Evolutionary conservation across 1,140 invertebrate genomes (phyloP).

Genomic region (Leptinotarsa texana): DNA sequence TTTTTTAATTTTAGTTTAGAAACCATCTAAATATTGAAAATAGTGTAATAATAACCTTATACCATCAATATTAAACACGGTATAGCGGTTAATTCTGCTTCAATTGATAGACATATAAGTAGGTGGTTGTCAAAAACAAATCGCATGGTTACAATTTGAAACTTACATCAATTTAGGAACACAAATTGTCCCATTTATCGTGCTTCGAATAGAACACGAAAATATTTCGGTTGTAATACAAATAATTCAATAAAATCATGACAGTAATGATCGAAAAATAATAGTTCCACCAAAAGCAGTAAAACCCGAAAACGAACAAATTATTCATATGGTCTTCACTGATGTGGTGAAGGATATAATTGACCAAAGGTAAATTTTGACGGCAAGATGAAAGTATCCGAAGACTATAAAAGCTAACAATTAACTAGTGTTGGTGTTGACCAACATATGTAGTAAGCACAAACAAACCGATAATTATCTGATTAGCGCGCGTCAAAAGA

Average conservation of each 20-base stretch:
- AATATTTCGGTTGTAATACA: background rate
- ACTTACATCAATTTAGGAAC: background rate
- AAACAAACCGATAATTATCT: conserved; percentile 1
- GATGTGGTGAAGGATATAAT: too few relatives aligned
- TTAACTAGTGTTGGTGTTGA: conserved; percentile 6
- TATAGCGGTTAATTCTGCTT: too few relatives aligned
- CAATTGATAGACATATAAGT: too few relatives aligned
- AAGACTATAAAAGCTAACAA: background rate
- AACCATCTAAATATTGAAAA: too few relatives aligned
- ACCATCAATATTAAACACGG: too few relatives aligned
- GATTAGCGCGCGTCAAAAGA: conserved; percentile 4
- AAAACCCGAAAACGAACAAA: background rate
- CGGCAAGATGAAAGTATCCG: background rate
- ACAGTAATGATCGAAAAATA: conserved; percentile 3
- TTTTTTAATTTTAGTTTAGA: too few relatives aligned
- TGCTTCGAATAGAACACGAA: background rate
- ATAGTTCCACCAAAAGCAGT: background rate
- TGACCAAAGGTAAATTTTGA: background rate
- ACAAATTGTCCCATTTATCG: background rate
- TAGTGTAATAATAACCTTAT: too few relatives aligned
- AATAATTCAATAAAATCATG: background rate
- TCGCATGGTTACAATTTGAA: background rate
- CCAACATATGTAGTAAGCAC: conserved; percentile 8
- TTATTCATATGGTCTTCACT: background rate
- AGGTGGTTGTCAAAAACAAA: background rate